These are phyloP conservation scores for Zaprionus obscuricornis DNA, from an alignment of 2,888 invertebrate species.

Conservation along the genomic window DNA sequence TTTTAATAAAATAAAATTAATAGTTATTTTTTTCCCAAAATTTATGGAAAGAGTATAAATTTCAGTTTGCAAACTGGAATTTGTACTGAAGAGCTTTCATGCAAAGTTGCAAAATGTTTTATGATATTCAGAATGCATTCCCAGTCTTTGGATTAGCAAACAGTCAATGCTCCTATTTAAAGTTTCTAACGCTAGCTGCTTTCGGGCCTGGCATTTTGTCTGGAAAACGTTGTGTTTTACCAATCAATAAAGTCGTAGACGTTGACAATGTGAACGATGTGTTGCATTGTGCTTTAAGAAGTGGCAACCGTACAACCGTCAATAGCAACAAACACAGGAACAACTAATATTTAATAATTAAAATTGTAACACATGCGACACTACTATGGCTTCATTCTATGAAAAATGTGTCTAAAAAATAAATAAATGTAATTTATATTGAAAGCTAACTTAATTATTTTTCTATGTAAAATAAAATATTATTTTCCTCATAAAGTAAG, in stretches of 20 bases:
- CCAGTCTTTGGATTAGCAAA: slow-evolving; percentile 12
- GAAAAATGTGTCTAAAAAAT: slow-evolving; percentile 18
- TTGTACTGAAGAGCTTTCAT: no score
- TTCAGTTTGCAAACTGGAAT: no score
- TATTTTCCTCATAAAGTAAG: no score
- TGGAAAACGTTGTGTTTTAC: no score
- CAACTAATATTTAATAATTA: slow-evolving; percentile 61
- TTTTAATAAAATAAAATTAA: no score
- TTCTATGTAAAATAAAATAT: no score
- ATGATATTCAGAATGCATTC: no score
- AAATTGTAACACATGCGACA: slow-evolving; percentile 70
- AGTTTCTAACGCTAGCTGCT: slow-evolving; percentile 7
- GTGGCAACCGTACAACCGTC: slow-evolving; percentile 64
- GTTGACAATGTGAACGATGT: slow-evolving; percentile 42
- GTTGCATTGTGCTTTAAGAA: slow-evolving; percentile 53
- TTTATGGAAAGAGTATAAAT: no score
- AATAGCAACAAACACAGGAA: slow-evolving; percentile 12
- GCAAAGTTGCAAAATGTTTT: no score
- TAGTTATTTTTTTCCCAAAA: no score
- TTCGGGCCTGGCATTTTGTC: no score
- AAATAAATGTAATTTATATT: slow-evolving; percentile 2
- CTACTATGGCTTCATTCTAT: slow-evolving; percentile 14
- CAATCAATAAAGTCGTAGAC: slow-evolving; percentile 51
- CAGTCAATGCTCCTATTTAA: slow-evolving; percentile 44
- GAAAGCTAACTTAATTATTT: no score